phyloP scores from a whole-genome alignment of 1,140 invertebrate species.

The Micrasema longulum region DNA sequence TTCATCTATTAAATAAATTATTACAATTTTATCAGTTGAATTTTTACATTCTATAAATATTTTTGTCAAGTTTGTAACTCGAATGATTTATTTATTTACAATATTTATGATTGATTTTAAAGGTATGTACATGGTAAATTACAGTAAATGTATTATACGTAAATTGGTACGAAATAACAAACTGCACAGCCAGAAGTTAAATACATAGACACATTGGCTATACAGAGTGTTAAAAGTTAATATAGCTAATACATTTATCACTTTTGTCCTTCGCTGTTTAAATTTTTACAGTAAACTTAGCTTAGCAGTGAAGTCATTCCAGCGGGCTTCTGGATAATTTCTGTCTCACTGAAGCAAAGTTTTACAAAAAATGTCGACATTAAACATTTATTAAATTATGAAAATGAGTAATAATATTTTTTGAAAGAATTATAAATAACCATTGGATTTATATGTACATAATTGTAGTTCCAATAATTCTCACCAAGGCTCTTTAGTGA shows the following conservation, averaged over 20 bases:
- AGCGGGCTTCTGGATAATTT: slow-evolving; percentile 33
- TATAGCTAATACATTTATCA: slow-evolving; percentile 34
- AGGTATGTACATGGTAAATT: slow-evolving; percentile 13
- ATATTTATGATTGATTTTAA: slow-evolving; percentile 1
- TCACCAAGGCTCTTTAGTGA: slow-evolving; percentile 8
- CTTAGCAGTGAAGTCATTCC: slow-evolving; percentile 9
- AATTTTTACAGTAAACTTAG: slow-evolving; percentile 27
- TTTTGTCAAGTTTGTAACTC: slow-evolving; percentile 1
- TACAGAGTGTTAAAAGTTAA: slow-evolving; percentile 9
- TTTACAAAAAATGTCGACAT: slow-evolving; percentile 2
- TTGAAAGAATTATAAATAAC: too few relatives aligned
- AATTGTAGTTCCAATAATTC: background rate
- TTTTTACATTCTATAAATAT: slow-evolving; percentile 13
- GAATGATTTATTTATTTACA: slow-evolving; percentile 23
- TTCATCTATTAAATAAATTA: slow-evolving; percentile 16
- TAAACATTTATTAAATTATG: too few relatives aligned
- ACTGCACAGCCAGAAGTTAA: slow-evolving; percentile 7
- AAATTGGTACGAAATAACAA: background rate
- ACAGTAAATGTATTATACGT: background rate
- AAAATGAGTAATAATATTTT: too few relatives aligned
- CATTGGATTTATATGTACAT: too few relatives aligned
- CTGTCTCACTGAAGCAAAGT: slow-evolving; percentile 5
- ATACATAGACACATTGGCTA: slow-evolving; percentile 2
- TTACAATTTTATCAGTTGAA: slow-evolving; percentile 12
- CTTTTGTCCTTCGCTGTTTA: slow-evolving; percentile 38